Base-by-base conservation (phyloP, 1,140 invertebrate species). In the Spodoptera frugiperda region DNA sequence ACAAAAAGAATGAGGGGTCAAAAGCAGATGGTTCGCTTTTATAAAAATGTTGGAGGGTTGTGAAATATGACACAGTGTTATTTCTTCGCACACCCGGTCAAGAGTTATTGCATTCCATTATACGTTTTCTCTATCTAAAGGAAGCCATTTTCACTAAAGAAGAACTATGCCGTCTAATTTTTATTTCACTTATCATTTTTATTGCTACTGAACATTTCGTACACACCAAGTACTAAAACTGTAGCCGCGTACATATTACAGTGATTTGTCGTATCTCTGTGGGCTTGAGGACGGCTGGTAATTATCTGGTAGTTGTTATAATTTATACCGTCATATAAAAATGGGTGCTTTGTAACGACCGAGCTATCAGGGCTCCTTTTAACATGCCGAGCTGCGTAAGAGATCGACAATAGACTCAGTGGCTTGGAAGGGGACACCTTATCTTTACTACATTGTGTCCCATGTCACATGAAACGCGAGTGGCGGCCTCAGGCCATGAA, bases 21-120 rank as follows among this genome's bases (percentile, higher is more conserved):
- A 92, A 94, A 91, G 91, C 92, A 94, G 92, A 94, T 93, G 92
- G 92, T 93, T 86, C 90, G 89, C 91, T 90, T 93, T 93, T 93
- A 93, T 93, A 93, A 93, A 94, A 94, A 91, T 93, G 92, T 93
- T 91, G 89, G 92, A 93, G 91, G 91, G 91, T 92, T 92, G 90
- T 93, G 92, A 94, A 94, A 94, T 93, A 94, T 93, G 91, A 94
- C 91, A 93, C 91, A 90, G 87, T 92, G 92, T 94, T 94, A 94
- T 94, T 94, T 93, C 91, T 91, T 92, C 91, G 92, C 91, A 92
- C 92, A 94, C 90, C 92, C 91, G 92, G 91, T 92, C 92, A 93
- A 94, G 91, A 94, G 91, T 94, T 94, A 94, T 94, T 93, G 92
- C 92, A 94, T 94, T 94, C 92, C 92, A 94, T 94, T 93, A 93